Evolutionary conservation across 2,113 vertebrate species (phyloP), one percentile per base, ranked within the genome.

Genomic region (Todiramphus chloris): DNA sequence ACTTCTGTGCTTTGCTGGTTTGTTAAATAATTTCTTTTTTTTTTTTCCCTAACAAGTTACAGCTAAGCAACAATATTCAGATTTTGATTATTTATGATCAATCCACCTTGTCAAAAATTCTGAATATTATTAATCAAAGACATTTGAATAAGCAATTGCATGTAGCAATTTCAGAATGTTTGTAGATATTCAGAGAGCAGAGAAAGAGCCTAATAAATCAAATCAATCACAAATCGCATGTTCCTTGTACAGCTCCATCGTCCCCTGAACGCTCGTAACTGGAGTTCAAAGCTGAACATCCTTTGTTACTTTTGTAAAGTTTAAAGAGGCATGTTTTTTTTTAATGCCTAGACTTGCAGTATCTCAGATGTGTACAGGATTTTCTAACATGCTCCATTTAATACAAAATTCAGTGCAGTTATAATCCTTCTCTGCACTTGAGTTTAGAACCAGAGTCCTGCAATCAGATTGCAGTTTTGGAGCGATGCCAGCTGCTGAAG

Each of bases 31-130:
- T 74, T 90, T 46, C 19, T 46, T 51, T 83, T 41, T 41, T 41
- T 0, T 69, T 90, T 77, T 77, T 43, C 43, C 33, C 13, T 78
- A 44, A 44, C 10, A 87, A 94, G 64, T 92, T 78, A 84, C 58
- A 55, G n/a, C 33, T 64, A 39, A 81, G 30, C 31, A 93, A 41
- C 31, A 59, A 11, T 59, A 21, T 31, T 73, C 24, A 64, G 70
- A 37, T 64, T 96, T 87, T 94, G 23, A 70, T 83, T 83, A n/a
- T 58, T 86, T 93, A 78, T 30, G 77, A 92, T 76, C 69, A 83
- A 68, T 60, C 27, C 48, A 79, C 77, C 50, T 66, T 55, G 89
- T 87, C 21, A 92, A 91, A 93, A 72, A 19, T 62, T 84, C 82
- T 75, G 69, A 94, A 68, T n/a, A 53, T 28, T 39, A 64, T 87